Evolutionary conservation across 2,888 invertebrate genomes (phyloP), one percentile per base, ranked within the genome.

Genomic region (Disparrhopalites patrizii): DNA sequence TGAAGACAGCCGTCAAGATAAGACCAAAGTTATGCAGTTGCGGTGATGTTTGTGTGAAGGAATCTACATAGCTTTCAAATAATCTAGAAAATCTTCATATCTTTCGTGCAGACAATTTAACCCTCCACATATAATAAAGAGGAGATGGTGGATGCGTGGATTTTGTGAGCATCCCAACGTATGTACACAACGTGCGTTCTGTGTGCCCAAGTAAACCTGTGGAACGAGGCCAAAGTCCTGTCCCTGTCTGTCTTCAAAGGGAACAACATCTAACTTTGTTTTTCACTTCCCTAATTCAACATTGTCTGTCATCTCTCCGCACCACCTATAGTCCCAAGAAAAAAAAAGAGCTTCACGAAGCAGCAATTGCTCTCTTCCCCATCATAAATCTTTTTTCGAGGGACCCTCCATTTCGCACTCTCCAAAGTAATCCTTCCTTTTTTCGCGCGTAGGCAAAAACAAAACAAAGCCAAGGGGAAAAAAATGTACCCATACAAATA

Each of bases 181-280:
- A n/a, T n/a, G n/a, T n/a, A n/a, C n/a, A n/a, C n/a, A n/a, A n/a
- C n/a, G n/a, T n/a, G n/a, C n/a, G n/a, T n/a, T n/a, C n/a, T n/a
- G n/a, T n/a, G n/a, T n/a, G n/a, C n/a, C n/a, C n/a, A n/a, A 40
- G 18, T 30, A 58, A 58, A 58, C 58, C 58, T 47, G 47, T 58
- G 58, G 58, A 58, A 58, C 58, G 13, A 30, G 20, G 58, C 58
- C 58, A 36, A 25, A 20, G 56, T 47, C 25, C 47, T 47, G 36
- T 23, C 47, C 20, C 3, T 47, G 47, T 47, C 47, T 47, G 25
- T 47, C 23, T 23, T 47, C 47, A 47, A 23, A 23, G 20, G 23
- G 20, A 47, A 23, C 15, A 36, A 10, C 7, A 15, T 3, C 18
- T 10, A 47, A 20, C 20, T 23, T n/a, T 47, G 7, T 47, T 25